Percentiles rank a stretch among this genome's conserved stretches.
Evolutionary conservation across 1,140 invertebrate species (phyloP).

Genomic region (Zaprionus lachaisei): DNA sequence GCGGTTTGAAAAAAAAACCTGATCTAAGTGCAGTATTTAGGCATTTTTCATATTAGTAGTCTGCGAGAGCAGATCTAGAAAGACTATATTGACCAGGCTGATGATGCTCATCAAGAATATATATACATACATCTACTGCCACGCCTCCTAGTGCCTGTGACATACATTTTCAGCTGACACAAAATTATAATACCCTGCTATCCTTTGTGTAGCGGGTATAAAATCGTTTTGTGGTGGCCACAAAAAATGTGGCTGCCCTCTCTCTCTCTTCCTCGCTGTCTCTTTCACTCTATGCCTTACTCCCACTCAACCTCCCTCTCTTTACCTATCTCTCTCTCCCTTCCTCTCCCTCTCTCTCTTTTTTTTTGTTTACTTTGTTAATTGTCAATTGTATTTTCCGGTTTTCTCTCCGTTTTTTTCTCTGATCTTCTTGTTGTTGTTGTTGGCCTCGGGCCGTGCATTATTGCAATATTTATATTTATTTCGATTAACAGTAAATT

Average conservation of each 20-base stretch:
- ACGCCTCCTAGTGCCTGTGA: too few species aligned
- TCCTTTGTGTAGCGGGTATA: not conserved
- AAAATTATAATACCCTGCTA: too few species aligned
- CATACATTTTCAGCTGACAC: too few species aligned
- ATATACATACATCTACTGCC: not conserved
- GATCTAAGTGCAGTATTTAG: too few species aligned
- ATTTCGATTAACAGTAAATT: conserved; percentile 32
- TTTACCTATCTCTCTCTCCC: not conserved
- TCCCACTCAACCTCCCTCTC: too few species aligned
- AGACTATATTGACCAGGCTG: too few species aligned
- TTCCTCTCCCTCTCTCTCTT: not conserved
- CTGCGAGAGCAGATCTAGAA: too few species aligned
- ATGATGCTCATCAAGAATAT: not conserved
- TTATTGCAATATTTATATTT: conserved; percentile 20
- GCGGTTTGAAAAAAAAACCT: too few species aligned
- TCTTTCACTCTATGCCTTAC: too few species aligned
- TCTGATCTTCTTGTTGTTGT: not conserved
- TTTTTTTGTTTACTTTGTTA: conserved; percentile 38
- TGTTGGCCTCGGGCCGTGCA: not conserved
- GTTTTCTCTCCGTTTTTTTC: not conserved
- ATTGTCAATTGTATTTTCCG: conserved; percentile 27
- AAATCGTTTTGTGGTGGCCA: conserved; percentile 13
- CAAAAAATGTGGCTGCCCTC: not conserved
- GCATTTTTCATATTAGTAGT: too few species aligned
- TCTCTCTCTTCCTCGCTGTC: too few species aligned